Evolutionary conservation across 2,888 invertebrate genomes (phyloP).

Genomic region (Auanema sp.): DNA sequence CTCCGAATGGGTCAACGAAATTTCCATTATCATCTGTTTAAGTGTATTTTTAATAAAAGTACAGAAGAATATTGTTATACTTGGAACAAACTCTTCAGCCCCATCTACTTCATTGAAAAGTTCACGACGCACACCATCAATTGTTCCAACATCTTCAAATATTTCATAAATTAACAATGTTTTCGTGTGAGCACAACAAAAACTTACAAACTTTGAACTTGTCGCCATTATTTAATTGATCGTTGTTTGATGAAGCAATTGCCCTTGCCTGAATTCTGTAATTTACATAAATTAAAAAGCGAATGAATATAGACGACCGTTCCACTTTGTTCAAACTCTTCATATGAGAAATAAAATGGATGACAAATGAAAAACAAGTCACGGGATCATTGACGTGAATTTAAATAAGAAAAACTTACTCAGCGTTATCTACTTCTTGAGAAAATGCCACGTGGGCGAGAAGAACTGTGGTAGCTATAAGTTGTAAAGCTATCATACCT

Average conservation of each 20-base stretch:
- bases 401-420: neutral
- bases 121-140: conserved; percentile 48
- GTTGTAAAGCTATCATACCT: neutral
- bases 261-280: conserved; percentile 18
- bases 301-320: too few species aligned
- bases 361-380: too few species aligned
- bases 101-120: conserved; percentile 53
- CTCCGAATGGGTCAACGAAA: conserved; percentile 45
- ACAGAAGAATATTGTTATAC: conserved; percentile 14
- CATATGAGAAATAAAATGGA: too few species aligned
- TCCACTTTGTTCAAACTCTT: too few species aligned
- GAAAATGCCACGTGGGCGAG: conserved; percentile 7
- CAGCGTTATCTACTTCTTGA: conserved; percentile 11
- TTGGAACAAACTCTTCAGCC: conserved; percentile 30
- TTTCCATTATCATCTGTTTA: conserved; percentile 32
- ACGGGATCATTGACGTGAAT: too few species aligned
- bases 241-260: conserved; percentile 11
- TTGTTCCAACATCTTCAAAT: conserved; percentile 45
- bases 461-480: neutral
- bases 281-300: too few species aligned
- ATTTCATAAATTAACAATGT: neutral
- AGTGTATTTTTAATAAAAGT: neutral
- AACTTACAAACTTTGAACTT: conserved; percentile 43
- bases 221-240: conserved; percentile 20
- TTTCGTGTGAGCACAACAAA: neutral